Conservation (phyloP, 2,888 invertebrate species). For the Drosophila quinaria region DNA sequence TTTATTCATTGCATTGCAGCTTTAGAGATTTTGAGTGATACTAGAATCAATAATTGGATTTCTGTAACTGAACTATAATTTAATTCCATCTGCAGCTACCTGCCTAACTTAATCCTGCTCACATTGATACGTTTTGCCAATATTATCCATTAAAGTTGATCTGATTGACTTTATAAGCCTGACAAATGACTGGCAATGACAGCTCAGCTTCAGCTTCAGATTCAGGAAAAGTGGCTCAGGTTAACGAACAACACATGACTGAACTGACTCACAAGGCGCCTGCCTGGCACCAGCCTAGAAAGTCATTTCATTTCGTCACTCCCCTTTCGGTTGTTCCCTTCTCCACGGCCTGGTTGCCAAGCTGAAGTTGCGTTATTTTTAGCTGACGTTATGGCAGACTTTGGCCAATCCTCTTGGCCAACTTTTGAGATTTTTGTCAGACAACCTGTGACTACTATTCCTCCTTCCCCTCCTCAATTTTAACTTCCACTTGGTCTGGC, state of each 20-base stretch:
- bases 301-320: background rate
- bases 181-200: constrained; percentile 55
- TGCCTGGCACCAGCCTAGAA: constrained; percentile 27
- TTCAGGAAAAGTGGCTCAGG: constrained; percentile 23
- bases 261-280: constrained; percentile 44
- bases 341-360: background rate
- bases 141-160: constrained; percentile 30
- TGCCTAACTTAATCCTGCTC: background rate
- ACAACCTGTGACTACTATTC: constrained; percentile 9
- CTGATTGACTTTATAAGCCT: constrained; percentile 69
- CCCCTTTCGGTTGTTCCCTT: background rate
- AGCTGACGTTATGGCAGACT: constrained; percentile 36
- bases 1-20: background rate
- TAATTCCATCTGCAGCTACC: constrained; percentile 6
- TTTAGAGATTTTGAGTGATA: background rate
- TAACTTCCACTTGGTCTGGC: constrained; percentile 31
- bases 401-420: constrained; percentile 33
- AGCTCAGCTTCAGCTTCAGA: constrained; percentile 7
- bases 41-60: background rate
- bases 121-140: constrained; percentile 20
- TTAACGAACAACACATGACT: constrained; percentile 21
- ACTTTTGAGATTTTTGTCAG: constrained; percentile 22
- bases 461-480: background rate
- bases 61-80: constrained; percentile 5
- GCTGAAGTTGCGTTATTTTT: constrained; percentile 43